Evolutionary conservation across 2,113 vertebrate genomes (phyloP).

Genomic region (Xyrauchen texanus): DNA sequence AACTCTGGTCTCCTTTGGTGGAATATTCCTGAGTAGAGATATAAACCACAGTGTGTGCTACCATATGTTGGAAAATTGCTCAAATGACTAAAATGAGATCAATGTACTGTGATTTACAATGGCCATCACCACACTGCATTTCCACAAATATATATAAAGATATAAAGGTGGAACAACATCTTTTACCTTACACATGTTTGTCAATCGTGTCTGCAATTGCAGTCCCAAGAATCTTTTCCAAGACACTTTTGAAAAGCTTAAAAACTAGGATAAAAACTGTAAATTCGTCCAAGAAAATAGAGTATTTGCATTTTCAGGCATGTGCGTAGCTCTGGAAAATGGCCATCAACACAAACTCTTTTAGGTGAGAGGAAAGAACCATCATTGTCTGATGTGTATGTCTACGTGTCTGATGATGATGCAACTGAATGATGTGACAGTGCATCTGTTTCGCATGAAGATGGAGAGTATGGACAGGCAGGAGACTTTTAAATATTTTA

Average conservation of each 20-base stretch:
- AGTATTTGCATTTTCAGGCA: neutral
- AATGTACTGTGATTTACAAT: too few relatives aligned
- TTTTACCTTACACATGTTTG: neutral
- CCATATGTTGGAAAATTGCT: too few relatives aligned
- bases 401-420: neutral
- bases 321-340: neutral
- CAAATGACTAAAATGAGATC: too few relatives aligned
- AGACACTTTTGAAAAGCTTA: too few relatives aligned
- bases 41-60: too few relatives aligned
- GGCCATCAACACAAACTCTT: neutral
- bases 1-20: neutral
- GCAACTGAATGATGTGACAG: neutral
- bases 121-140: too few relatives aligned
- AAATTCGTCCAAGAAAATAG: too few relatives aligned
- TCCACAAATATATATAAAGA: too few relatives aligned
- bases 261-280: too few relatives aligned
- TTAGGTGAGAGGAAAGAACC: neutral
- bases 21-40: neutral
- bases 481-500: neutral
- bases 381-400: neutral
- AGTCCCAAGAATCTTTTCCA: too few relatives aligned
- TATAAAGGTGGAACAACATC: too few relatives aligned
- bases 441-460: neutral
- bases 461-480: neutral
- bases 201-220: neutral